Percentiles rank a stretch among this genome's conserved stretches.
phyloP scores from a whole-genome alignment of 2,888 invertebrate species.

The Hyposoter dolosus region DNA sequence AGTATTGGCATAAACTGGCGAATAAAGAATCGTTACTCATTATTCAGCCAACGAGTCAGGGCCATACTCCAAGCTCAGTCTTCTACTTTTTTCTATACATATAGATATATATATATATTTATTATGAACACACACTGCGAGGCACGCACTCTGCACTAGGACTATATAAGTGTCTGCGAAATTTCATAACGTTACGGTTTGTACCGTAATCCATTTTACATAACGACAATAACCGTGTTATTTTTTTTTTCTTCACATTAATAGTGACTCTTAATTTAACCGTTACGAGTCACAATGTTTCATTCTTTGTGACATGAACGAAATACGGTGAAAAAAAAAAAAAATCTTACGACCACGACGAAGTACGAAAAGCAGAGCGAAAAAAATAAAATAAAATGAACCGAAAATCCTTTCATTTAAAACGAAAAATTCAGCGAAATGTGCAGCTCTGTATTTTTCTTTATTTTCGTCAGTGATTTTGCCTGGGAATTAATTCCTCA shows the following conservation, averaged over 20 bases:
- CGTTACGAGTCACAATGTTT: slow-evolving; percentile 50
- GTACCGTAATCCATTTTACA: slow-evolving; percentile 72
- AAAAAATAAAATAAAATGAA: slow-evolving; percentile 15
- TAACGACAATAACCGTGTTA: slow-evolving; percentile 68
- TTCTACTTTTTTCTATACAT: not conserved
- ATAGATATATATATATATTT: not conserved
- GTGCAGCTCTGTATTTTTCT: not conserved
- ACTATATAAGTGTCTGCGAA: slow-evolving; percentile 53
- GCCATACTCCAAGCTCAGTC: not conserved
- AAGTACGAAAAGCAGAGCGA: not conserved
- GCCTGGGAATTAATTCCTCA: slow-evolving; percentile 7
- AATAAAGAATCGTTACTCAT: not conserved
- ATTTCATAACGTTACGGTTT: slow-evolving; percentile 71
- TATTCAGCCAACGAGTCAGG: not conserved
- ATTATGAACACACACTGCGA: not conserved
- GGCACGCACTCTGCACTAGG: not conserved
- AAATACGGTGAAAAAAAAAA: slow-evolving; percentile 38
- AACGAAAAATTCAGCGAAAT: not conserved
- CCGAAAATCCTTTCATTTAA: not conserved
- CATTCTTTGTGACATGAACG: slow-evolving; percentile 28
- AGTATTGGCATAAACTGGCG: not conserved
- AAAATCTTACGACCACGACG: not conserved
- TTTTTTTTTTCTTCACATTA: slow-evolving; percentile 59
- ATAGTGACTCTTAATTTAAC: slow-evolving; percentile 51
- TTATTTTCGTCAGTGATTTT: not conserved